Base-by-base conservation (phyloP, 2,888 invertebrate genomes). In the Platycheirus albimanus region DNA sequence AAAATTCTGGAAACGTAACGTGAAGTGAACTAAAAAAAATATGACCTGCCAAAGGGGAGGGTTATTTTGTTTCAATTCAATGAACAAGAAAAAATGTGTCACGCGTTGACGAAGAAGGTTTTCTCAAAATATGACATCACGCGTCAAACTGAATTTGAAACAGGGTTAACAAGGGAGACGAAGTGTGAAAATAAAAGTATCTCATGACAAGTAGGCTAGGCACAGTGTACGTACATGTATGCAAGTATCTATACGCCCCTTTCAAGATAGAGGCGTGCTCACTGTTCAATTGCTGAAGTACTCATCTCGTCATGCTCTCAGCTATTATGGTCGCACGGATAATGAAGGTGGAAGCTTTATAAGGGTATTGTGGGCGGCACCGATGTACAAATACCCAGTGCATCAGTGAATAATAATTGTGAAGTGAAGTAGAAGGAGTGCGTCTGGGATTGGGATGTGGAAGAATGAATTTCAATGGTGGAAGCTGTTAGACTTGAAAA, bases 361-460 rank as follows among this genome's bases (percentile, higher is more conserved):
- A 67, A 64, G 72, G 78, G 52, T 61, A 69, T 33, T 70, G 78
- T 69, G 78, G 83, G 83, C 83, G 83, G 78, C 77, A 69, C 83
- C 47, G 28, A 38, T 28, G 6, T 4, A 30, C n/a, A 17, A 8
- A 15, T 36, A 24, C n/a, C 4, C 30, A 8, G 30, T 33, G 2
- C 1, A 1, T 6, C 1, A 17, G 45, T 8, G 17, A 1, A 13
- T 28, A 38, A 38, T 49, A 49, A 33, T 33, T 67, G 58, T 61
- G 38, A 28, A 43, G 15, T 33, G 10, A 30, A 30, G 24, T 41
- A 6, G 36, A 19, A 33, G 3, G 24, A 13, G 30, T 38, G 79
- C n/a, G n/a, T n/a, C n/a, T 75, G 79, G 28, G 38, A 20, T 36
- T 19, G 5, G n/a, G 11, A 30, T 11, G 24, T 56, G 41, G 54